Evolutionary conservation across 2,888 invertebrate genomes (phyloP).

Genomic region (Epiperipatus broadwayi): DNA sequence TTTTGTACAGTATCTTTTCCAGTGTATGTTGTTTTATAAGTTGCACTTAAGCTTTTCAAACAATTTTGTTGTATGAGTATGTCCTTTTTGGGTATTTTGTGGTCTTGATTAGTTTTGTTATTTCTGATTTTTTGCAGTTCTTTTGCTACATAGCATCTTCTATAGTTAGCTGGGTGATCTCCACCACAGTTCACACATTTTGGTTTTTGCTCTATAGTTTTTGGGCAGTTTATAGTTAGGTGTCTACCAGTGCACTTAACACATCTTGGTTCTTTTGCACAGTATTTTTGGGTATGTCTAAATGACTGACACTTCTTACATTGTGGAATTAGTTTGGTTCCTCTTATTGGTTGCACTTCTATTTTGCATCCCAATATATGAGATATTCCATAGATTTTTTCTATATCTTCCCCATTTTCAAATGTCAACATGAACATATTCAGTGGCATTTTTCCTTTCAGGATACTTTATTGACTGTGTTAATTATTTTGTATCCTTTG

Average conservation of each 20-base stretch:
- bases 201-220: neutral
- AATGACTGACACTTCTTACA: neutral
- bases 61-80: too few species aligned
- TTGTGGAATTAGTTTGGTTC: neutral
- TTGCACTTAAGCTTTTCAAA: too few species aligned
- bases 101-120: too few species aligned
- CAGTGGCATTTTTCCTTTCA: neutral
- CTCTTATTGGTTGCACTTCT: neutral
- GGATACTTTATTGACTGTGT: neutral
- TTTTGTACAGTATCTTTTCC: too few species aligned
- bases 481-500: neutral
- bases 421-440: neutral
- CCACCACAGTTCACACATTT: neutral
- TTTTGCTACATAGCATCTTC: neutral
- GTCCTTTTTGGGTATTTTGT: too few species aligned
- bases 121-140: neutral
- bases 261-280: neutral
- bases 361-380: neutral
- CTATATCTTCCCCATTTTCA: neutral
- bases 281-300: slow-evolving; percentile 1
- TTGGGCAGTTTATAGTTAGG: neutral
- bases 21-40: too few species aligned
- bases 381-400: neutral
- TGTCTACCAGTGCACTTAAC: neutral
- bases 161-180: slow-evolving; percentile 1